phyloP scores from a whole-genome alignment of 2,113 vertebrate genomes.

The Xyliphius kryptos region DNA sequence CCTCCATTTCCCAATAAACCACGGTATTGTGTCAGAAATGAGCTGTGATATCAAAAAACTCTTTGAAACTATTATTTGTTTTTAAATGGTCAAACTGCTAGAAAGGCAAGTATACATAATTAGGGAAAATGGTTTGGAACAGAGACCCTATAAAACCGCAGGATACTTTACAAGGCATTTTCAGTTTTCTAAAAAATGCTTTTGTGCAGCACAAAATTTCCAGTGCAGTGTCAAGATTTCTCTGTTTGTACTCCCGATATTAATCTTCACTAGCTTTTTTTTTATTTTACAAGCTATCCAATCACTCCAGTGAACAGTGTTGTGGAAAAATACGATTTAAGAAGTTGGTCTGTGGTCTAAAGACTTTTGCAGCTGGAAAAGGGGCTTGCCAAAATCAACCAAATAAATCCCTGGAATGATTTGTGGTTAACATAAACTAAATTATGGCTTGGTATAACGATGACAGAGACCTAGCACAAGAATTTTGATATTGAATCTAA shows the following conservation, averaged over 20 bases:
- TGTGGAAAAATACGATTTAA: slow-evolving; percentile 29
- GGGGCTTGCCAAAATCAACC: slow-evolving; percentile 50
- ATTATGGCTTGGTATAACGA: slow-evolving; percentile 30
- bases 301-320: slow-evolving; percentile 6
- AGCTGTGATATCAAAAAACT: too few relatives aligned
- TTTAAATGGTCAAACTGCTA: slow-evolving; percentile 2
- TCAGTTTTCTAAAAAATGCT: slow-evolving; percentile 2
- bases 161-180: slow-evolving; percentile 19
- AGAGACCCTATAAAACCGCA: not conserved
- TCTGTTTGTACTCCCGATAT: slow-evolving; percentile 14
- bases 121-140: slow-evolving; percentile 9
- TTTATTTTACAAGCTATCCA: slow-evolving; percentile 18
- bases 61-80: too few relatives aligned
- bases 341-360: slow-evolving; percentile 39
- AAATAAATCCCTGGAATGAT: slow-evolving; percentile 50
- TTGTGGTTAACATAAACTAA: slow-evolving; percentile 49
- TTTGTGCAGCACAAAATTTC: slow-evolving; percentile 17
- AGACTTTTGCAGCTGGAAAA: slow-evolving; percentile 53
- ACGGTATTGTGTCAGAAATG: too few relatives aligned
- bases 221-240: slow-evolving; percentile 15
- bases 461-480: slow-evolving; percentile 34
- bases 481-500: slow-evolving; percentile 32
- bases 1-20: too few relatives aligned
- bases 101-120: not conserved
- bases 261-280: slow-evolving; percentile 17